Evolutionary conservation across 2,888 invertebrate genomes (phyloP).

Genomic region (Eueremaeus valkanovi): DNA sequence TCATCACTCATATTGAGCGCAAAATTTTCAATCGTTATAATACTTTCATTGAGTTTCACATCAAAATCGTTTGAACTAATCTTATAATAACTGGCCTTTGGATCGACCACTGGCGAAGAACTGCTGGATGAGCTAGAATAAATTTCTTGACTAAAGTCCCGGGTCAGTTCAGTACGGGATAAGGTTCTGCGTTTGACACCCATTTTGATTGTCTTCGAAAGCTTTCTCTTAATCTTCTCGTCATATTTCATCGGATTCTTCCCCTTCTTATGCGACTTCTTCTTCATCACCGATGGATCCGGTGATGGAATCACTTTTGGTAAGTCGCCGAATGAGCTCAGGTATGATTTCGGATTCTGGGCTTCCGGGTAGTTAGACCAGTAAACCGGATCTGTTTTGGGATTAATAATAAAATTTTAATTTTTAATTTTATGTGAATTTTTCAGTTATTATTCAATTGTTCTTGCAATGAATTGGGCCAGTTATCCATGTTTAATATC

Average conservation of each 20-base stretch:
- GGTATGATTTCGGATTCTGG: slow-evolving; percentile 7
- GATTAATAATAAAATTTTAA: too few relatives aligned
- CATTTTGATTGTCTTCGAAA: background rate
- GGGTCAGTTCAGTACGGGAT: background rate
- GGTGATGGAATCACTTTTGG: slow-evolving; percentile 28
- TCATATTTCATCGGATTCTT: background rate
- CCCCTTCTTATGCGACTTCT: background rate
- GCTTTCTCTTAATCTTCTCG: background rate
- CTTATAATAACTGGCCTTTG: background rate
- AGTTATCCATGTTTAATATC: too few relatives aligned
- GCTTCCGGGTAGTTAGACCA: slow-evolving; percentile 30
- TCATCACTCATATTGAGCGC: background rate
- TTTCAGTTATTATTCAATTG: too few relatives aligned
- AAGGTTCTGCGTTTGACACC: background rate
- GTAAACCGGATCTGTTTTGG: background rate
- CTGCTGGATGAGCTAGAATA: background rate
- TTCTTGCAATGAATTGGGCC: too few relatives aligned
- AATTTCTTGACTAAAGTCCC: background rate
- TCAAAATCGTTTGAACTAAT: background rate
- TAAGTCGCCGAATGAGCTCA: slow-evolving; percentile 3
- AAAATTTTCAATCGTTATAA: background rate
- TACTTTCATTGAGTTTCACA: background rate
- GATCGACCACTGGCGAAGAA: background rate
- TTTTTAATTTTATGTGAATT: too few relatives aligned
- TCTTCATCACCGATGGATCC: background rate